Evolutionary conservation across 2,797 vertebrate genomes (phyloP), one percentile per base, ranked within the genome.

Genomic region (Molossus alvarezi): DNA sequence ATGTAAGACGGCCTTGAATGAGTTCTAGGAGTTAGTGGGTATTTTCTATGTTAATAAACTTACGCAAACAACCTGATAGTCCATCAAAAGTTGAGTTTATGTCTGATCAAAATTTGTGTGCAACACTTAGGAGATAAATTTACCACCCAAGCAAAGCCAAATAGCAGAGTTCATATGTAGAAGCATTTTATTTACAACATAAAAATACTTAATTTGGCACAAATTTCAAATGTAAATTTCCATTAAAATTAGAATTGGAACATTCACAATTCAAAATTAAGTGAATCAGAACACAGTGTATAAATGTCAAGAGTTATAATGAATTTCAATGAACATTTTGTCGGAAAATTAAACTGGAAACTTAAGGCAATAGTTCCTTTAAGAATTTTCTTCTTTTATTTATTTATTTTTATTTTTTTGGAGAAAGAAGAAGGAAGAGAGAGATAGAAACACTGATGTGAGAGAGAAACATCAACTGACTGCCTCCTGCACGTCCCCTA

Each of bases 81-180:
- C 69, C 51, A 73, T 97, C n/a, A 93, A 89, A 95, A 97, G 58
- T 88, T 95, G 95, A 89, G 51, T 93, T 82, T 71, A 86, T 65
- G 13, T 87, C 82, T 95, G n/a, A 64, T 25, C 57, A 86, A 93
- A 94, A 88, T 71, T 37, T 84, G 82, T 94, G 84, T 69, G 8
- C 11, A 93, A 64, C 33, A 87, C 67, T 88, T 83, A 91, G 6
- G 55, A 95, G 48, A 81, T 82, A 67, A 93, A 91, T 93, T 92
- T 76, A 86, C 17, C 15, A 91, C 25, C 21, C 57, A 87, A 80
- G n/a, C 65, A 91, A 5, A 96, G 69, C 10, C 67, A 90, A 94
- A 94, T 1, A 76, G 29, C 13, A 88, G 20, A 91, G 10, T 76
- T 55, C 55, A 89, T 48, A 89, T 37, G 87, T 67, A 88, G 20